These are phyloP conservation scores for Epinotia brunnichana DNA, from an alignment of 2,888 invertebrate species.

Conservation along the genomic window DNA sequence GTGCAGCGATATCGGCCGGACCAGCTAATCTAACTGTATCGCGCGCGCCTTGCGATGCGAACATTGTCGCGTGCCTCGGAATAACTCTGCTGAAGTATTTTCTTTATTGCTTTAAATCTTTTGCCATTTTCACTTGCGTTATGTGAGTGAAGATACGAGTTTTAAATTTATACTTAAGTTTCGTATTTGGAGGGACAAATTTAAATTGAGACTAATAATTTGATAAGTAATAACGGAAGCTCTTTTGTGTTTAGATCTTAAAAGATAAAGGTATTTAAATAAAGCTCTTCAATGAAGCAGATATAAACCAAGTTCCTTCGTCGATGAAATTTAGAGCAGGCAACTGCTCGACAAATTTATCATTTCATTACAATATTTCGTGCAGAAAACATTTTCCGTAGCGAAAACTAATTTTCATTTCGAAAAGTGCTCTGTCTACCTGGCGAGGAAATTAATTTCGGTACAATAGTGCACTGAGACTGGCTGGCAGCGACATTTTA, in stretches of 20 bases:
- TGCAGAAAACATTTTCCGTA: constrained; percentile 26
- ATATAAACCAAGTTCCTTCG: constrained; percentile 5
- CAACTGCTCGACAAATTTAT: constrained; percentile 33
- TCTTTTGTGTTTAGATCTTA: background rate
- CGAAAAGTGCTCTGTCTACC: constrained; percentile 34
- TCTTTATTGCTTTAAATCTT: constrained; percentile 3
- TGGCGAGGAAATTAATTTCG: constrained; percentile 40
- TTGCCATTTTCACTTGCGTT: background rate
- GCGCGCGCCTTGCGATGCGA: background rate
- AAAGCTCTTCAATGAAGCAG: background rate
- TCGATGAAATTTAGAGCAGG: constrained; percentile 26
- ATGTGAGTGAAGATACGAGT: background rate
- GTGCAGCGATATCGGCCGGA: constrained; percentile 8
- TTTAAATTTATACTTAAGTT: no score
- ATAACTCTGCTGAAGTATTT: constrained; percentile 14
- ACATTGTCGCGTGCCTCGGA: constrained; percentile 8
- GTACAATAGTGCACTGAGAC: constrained; percentile 25
- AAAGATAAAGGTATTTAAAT: background rate
- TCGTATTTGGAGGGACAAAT: no score
- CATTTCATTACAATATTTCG: constrained; percentile 42
- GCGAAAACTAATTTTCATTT: constrained; percentile 38
- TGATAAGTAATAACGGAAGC: background rate
- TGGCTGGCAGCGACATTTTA: constrained; percentile 27
- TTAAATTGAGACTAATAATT: no score
- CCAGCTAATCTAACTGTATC: constrained; percentile 20